Percentiles rank a stretch among this genome's conserved stretches.
These are phyloP conservation scores for Rhynchophorus ferrugineus DNA, from an alignment of 1,140 invertebrate species.

Conservation along the genomic window DNA sequence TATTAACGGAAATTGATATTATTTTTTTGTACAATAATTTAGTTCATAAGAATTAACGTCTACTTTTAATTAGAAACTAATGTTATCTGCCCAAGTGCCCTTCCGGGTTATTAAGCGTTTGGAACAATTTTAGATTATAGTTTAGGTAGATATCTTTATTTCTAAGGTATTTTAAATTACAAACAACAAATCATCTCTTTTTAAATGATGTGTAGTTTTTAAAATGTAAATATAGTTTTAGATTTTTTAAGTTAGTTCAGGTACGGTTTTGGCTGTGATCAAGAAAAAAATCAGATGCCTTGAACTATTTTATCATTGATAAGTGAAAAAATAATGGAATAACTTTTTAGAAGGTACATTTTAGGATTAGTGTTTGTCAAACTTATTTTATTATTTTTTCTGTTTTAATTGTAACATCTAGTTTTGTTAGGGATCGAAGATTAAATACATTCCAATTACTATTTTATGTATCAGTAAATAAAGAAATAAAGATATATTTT, in stretches of 20 bases:
- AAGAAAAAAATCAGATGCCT: conserved; percentile 12
- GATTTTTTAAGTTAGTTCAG: conserved; percentile 17
- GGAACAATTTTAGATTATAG: background rate
- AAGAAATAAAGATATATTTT: background rate
- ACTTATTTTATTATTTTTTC: conserved; percentile 11
- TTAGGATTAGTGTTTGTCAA: background rate
- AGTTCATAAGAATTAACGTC: background rate
- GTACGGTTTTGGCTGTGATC: conserved; percentile 20
- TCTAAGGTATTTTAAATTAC: background rate
- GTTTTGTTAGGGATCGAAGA: background rate
- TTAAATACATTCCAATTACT: conserved; percentile 10
- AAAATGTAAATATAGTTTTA: conserved; percentile 5
- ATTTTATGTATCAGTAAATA: conserved; percentile 13
- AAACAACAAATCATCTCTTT: background rate
- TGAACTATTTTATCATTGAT: background rate
- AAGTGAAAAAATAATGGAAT: conserved; percentile 11
- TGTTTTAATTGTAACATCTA: background rate
- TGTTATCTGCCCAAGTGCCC: background rate
- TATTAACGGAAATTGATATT: background rate
- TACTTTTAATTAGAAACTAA: background rate
- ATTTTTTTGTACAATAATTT: conserved; percentile 2
- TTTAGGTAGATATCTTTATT: background rate
- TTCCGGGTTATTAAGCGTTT: background rate
- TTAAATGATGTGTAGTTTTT: background rate
- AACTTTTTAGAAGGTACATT: background rate